Percentiles rank a stretch among this genome's conserved stretches.
These are phyloP conservation scores for Neodiprion virginianus DNA, from an alignment of 1,140 invertebrate genomes.

Conservation along the genomic window DNA sequence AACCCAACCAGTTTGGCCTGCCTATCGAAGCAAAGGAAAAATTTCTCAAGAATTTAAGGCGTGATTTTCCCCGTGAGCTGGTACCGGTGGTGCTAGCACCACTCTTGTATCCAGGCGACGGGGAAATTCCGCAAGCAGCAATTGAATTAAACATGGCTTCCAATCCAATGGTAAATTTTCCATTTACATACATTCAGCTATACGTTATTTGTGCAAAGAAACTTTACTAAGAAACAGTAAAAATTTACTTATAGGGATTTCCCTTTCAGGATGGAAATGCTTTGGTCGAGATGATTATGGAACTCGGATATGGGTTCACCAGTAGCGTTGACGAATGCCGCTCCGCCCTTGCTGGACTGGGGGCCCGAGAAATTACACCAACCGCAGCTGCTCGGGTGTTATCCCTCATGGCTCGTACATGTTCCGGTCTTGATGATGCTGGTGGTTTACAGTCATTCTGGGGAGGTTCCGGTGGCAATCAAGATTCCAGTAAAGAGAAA, in stretches of 20 bases:
- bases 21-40: slow-evolving; percentile 76
- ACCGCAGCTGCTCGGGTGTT: slow-evolving; percentile 83
- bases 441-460: slow-evolving; percentile 69
- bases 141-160: slow-evolving; percentile 63
- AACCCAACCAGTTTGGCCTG: slow-evolving; percentile 64
- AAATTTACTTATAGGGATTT: not conserved
- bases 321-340: slow-evolving; percentile 88
- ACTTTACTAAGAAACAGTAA: slow-evolving; percentile 14
- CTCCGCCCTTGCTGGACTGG: slow-evolving; percentile 78
- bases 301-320: slow-evolving; percentile 90
- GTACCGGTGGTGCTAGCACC: slow-evolving; percentile 89
- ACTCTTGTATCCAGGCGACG: slow-evolving; percentile 80
- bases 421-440: slow-evolving; percentile 75
- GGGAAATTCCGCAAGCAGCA: slow-evolving; percentile 72
- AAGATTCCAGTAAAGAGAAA: slow-evolving; percentile 53
- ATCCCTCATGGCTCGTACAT: slow-evolving; percentile 85
- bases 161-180: slow-evolving; percentile 67
- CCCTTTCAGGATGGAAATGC: slow-evolving; percentile 69
- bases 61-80: slow-evolving; percentile 86
- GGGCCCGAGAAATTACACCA: slow-evolving; percentile 77
- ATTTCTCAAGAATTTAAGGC: slow-evolving; percentile 80
- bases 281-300: slow-evolving; percentile 83
- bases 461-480: slow-evolving; percentile 43
- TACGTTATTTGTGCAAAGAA: slow-evolving; percentile 11
- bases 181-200: not conserved